phyloP scores from a whole-genome alignment of 2,113 vertebrate genomes.

The Rissa tridactyla region DNA sequence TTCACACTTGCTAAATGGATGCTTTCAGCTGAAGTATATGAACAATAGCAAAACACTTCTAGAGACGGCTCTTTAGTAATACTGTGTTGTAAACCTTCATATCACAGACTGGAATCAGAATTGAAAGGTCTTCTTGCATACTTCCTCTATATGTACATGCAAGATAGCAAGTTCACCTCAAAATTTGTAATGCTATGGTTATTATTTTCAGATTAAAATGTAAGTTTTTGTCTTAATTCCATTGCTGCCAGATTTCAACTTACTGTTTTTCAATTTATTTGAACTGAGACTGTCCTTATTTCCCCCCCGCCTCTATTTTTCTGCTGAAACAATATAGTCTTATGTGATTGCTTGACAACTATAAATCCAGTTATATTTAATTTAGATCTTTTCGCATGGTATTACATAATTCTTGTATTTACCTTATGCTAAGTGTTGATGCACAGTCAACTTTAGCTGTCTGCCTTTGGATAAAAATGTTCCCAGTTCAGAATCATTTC shows the following conservation, averaged over 20 bases:
- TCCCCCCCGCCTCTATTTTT: no score
- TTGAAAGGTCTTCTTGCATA: background rate
- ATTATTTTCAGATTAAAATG: background rate
- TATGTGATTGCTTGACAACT: no score
- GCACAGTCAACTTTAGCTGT: background rate
- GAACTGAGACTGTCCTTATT: background rate
- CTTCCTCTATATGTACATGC: background rate
- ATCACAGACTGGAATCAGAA: background rate
- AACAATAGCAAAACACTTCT: background rate
- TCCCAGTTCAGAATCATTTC: background rate
- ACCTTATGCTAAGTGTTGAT: background rate
- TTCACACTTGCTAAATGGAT: background rate
- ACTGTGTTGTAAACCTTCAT: rapidly evolving
- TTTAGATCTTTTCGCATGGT: no score
- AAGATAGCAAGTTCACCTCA: background rate
- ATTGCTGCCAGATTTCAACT: background rate
- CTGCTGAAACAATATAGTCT: no score
- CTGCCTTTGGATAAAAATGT: background rate
- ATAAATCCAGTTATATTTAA: no score
- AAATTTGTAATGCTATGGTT: background rate
- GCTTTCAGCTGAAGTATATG: background rate
- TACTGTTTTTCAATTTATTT: background rate
- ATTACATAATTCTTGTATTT: background rate
- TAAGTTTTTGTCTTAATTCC: background rate
- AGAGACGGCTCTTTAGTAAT: background rate